Percentiles rank a stretch among this genome's conserved stretches.
These are phyloP conservation scores for Pelusios castaneus DNA, from an alignment of 2,113 vertebrate species.

Conservation along the genomic window DNA sequence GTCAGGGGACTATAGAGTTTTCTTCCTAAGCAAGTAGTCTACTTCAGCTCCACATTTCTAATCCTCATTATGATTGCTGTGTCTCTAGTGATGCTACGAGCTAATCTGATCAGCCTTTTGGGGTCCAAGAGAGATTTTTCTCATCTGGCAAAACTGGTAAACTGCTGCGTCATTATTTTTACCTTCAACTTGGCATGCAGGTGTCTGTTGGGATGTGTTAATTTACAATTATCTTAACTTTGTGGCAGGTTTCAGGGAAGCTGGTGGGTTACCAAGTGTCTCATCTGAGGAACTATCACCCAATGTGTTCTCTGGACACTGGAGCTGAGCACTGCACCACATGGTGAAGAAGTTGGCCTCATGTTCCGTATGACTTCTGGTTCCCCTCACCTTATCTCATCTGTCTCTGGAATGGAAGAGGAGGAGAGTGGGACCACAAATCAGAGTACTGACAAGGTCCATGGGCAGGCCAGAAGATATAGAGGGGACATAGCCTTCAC, in stretches of 20 bases:
- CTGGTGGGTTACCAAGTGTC: too few species aligned
- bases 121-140: not conserved
- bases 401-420: not conserved
- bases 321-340: too few species aligned
- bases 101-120: not conserved
- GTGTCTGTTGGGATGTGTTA: rapidly evolving
- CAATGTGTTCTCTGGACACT: not conserved
- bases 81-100: not conserved
- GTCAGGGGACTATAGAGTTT: too few species aligned
- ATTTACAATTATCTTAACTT: not conserved
- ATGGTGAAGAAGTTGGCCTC: not conserved
- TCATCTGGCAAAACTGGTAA: not conserved
- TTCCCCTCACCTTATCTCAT: not conserved
- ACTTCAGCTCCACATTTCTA: not conserved
- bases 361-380: not conserved
- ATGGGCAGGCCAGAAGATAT: not conserved
- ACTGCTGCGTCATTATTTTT: not conserved
- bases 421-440: not conserved
- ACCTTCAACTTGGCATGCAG: not conserved
- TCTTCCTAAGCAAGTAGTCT: too few species aligned
- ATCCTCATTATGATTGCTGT: not conserved
- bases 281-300: not conserved
- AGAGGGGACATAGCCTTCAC: not conserved
- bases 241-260: not conserved
- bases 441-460: not conserved